Conservation (phyloP, 2,113 vertebrate genomes). For the Zosterops lateralis region DNA sequence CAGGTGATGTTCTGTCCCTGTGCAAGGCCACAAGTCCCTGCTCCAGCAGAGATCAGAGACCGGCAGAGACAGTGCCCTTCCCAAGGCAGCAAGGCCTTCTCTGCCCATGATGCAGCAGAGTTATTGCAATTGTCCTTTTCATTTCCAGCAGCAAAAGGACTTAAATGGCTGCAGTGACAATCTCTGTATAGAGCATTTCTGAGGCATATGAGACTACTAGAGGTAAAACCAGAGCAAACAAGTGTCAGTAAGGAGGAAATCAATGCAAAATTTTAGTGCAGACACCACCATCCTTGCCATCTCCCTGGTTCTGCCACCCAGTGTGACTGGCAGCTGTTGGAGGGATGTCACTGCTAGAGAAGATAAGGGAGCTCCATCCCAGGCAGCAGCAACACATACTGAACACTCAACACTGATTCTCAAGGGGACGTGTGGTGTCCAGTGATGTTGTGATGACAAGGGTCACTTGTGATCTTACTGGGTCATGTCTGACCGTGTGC, state of each 20-base stretch:
- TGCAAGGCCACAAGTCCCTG: neutral
- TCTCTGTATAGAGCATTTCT: neutral
- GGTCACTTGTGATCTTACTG: neutral
- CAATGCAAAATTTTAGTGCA: neutral
- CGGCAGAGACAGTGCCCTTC: neutral
- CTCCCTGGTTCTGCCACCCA: neutral
- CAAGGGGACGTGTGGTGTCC: neutral
- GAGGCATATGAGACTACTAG: neutral
- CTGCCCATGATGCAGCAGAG: rapidly evolving
- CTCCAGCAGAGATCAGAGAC: neutral
- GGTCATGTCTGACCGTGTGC: rapidly evolving
- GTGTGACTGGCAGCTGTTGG: neutral
- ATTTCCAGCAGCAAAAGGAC: neutral
- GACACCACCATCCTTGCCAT: neutral
- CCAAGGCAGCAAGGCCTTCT: neutral
- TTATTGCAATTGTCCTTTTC: neutral
- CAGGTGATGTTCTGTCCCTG: neutral
- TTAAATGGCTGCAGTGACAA: neutral
- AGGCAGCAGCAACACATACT: rapidly evolving
- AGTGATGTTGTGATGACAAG: too few species aligned
- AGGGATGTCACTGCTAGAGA: neutral
- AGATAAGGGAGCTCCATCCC: neutral
- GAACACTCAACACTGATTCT: neutral
- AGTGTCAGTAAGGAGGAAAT: neutral
- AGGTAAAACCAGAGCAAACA: neutral